Base-by-base conservation (phyloP, 2,797 vertebrate genomes). In the Pseudotriccus pelzelni region DNA sequence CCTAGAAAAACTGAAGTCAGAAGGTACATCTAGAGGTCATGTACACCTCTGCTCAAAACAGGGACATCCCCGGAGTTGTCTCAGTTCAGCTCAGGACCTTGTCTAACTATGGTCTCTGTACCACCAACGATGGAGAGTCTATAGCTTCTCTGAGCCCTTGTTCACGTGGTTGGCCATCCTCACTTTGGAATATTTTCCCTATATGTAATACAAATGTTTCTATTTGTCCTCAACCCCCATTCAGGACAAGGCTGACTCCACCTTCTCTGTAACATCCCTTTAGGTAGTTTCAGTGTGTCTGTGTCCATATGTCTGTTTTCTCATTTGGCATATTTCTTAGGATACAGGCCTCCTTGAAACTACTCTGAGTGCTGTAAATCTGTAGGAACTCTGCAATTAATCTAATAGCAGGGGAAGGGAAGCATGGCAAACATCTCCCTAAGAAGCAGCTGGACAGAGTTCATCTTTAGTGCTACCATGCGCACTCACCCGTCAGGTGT, bases 401-500 rank as follows among this genome's bases (percentile, higher is more conserved):
- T 36, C 17, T 70, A 18, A 30, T 10, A 53, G n/a, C 39, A 49
- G 32, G 15, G 9, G 7, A 27, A 59, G 16, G 12, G 44, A 34
- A 86, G 14, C 20, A 47, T 6, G 8, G 18, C 18, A 81, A 43
- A n/a, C 19, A 12, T 36, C 12, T 91, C 44, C 22, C 10, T 36
- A 46, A 74, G 32, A 85, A 77, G 32, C 22, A 27, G 50, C 24
- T 58, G 24, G 16, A 30, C 9, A 6, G 27, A n/a, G 41, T 53
- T 86, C 28, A 52, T 52, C 13, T n/a, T 52, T 30, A 49, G 37
- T 73, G 22, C 23, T 43, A 43, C 25, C 9, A 9, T 11, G 55
- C 0, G 0, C 3, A 12, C 50, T 69, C 13, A 22, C 8, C 13
- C 22, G 19, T 46, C 56, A 28, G 5, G 5, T 37, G 21, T 22